Percentiles rank a stretch among this genome's conserved stretches.
Evolutionary conservation across 2,888 invertebrate species (phyloP).

Genomic region (Odontomyia ornata): DNA sequence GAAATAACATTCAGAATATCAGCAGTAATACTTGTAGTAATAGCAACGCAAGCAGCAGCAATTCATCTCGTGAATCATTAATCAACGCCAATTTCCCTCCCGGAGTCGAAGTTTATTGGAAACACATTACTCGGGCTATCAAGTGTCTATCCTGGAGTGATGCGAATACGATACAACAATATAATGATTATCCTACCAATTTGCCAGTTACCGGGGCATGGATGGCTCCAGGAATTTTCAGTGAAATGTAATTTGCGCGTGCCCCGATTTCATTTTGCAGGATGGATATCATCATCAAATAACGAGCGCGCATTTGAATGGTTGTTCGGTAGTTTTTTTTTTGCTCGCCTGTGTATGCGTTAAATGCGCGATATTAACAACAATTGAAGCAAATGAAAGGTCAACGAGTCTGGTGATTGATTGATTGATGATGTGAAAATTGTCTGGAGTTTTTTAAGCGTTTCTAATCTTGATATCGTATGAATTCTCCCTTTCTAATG

Average conservation of each 20-base stretch:
- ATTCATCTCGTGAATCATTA: slow-evolving; percentile 48
- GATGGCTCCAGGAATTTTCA: not conserved
- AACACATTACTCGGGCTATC: slow-evolving; percentile 45
- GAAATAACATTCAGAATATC: not conserved
- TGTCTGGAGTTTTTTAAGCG: too few relatives aligned
- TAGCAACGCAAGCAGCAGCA: slow-evolving; percentile 29
- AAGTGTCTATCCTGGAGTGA: slow-evolving; percentile 14
- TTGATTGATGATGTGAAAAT: too few relatives aligned
- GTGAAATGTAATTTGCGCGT: slow-evolving; percentile 11
- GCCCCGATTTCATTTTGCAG: slow-evolving; percentile 16
- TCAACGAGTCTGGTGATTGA: too few relatives aligned
- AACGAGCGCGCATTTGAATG: not conserved
- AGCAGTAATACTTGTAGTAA: too few relatives aligned
- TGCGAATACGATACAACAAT: slow-evolving; percentile 20
- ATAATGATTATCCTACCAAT: slow-evolving; percentile 29
- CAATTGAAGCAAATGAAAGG: not conserved
- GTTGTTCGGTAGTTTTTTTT: not conserved
- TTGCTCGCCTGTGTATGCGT: not conserved
- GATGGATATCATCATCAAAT: slow-evolving; percentile 27
- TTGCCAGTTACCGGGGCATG: slow-evolving; percentile 1
- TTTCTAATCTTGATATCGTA: too few relatives aligned
- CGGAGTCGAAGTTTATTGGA: slow-evolving; percentile 43
- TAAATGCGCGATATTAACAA: not conserved
- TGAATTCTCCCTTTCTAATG: too few relatives aligned
- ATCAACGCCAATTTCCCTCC: slow-evolving; percentile 47